A percentile compares a stretch with the other conserved stretches of the same genome.
Evolutionary conservation across 2,888 invertebrate species (phyloP).

Genomic region (Kryphioiulus occultus): DNA sequence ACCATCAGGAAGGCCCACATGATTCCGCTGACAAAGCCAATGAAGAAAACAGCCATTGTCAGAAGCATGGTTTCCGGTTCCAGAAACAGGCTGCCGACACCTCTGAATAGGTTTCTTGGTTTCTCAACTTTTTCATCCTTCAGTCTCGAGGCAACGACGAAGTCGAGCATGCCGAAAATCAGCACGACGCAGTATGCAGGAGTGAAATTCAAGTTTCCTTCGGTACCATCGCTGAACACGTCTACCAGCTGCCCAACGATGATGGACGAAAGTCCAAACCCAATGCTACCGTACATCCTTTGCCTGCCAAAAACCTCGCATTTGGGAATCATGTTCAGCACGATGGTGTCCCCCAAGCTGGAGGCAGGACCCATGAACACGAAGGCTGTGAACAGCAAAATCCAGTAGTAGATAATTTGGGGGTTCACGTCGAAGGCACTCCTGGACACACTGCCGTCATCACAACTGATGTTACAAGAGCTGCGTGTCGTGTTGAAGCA

Average conservation of each 20-base stretch:
- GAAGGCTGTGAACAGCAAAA: slow-evolving; percentile 72
- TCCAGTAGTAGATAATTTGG: slow-evolving; percentile 27
- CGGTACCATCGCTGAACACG: slow-evolving; percentile 70
- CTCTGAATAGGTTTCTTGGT: neutral
- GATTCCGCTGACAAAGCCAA: slow-evolving; percentile 88
- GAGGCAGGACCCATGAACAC: slow-evolving; percentile 85
- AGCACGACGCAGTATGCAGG: slow-evolving; percentile 80
- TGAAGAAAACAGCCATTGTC: slow-evolving; percentile 78
- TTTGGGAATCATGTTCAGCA: slow-evolving; percentile 80
- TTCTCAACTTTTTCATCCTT: slow-evolving; percentile 38
- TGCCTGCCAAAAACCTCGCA: slow-evolving; percentile 84
- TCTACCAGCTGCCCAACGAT: slow-evolving; percentile 83
- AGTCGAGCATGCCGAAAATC: slow-evolving; percentile 63
- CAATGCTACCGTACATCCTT: slow-evolving; percentile 86
- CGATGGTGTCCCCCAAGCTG: slow-evolving; percentile 87
- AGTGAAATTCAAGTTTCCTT: slow-evolving; percentile 74
- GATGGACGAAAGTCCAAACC: slow-evolving; percentile 81
- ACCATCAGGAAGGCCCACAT: slow-evolving; percentile 77
- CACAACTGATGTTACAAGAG: neutral
- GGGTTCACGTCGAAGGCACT: neutral
- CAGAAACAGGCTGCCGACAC: slow-evolving; percentile 28
- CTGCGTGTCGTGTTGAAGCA: neutral
- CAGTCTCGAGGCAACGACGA: slow-evolving; percentile 67
- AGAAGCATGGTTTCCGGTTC: slow-evolving; percentile 78
- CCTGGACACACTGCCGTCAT: neutral